Evolutionary conservation across 2,888 invertebrate genomes (phyloP), one percentile per base, ranked within the genome.

Genomic region (Eupeodes luniger): DNA sequence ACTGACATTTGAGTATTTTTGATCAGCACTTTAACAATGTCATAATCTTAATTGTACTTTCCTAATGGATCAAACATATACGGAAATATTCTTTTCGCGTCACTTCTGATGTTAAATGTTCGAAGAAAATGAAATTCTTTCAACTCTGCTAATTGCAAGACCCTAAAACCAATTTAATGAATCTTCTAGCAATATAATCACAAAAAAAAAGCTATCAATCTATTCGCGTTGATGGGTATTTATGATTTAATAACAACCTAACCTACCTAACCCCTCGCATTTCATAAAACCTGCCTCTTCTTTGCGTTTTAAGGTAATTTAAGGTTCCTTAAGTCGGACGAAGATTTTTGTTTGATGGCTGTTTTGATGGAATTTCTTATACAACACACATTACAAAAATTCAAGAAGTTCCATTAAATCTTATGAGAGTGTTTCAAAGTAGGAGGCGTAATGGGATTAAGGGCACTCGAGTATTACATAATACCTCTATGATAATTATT

Each of bases 131-230:
- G 34, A 67, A 51, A 51, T 66, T 62, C 19, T 34, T 67, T 11
- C n/a, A 34, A 51, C 49, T 34, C 12, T 47, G 19, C 44, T 66
- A 34, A 67, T 67, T 67, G 47, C 64, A 12, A 47, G 44, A 49
- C n/a, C 51, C 34, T 49, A 67, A 51, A 67, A 67, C 70, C 40
- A 40, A 19, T 40, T 55, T 40, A 55, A 70, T 66, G 47, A 16
- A 16, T 55, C 53, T 55, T 51, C 51, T 14, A 36, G 49, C 14
- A 66, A n/a, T 2, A n/a, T 11, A 62, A 16, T 16, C 10, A 34
- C 14, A 61, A 19, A 53, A 34, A 53, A 34, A 72, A 53, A 78
- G 62, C 67, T 49, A 84, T 84, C 80, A 80, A 76, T 64, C 69
- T 76, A 61, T 66, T 70, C 72, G 34, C 14, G 66, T 72, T 76